Conservation (phyloP, 2,888 invertebrate genomes). For the Drosophila imparisetae region DNA sequence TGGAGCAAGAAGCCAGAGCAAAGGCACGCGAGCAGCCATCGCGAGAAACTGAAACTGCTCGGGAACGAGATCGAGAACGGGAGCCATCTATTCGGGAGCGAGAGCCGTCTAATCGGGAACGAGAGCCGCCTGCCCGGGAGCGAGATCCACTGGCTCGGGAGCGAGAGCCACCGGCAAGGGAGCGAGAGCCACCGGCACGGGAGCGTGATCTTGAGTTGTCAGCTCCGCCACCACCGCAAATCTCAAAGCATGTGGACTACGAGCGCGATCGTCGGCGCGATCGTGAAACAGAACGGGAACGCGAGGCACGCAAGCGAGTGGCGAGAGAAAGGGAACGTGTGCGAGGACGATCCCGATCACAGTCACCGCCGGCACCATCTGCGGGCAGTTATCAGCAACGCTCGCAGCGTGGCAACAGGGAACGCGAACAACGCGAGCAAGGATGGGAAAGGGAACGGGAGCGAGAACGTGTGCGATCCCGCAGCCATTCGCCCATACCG, state of each 20-base stretch:
- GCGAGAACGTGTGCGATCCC: constrained; percentile 40
- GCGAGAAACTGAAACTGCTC: constrained; percentile 14
- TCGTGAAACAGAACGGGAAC: constrained; percentile 58
- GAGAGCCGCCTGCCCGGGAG: constrained; percentile 32
- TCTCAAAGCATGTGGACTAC: constrained; percentile 77
- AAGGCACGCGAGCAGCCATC: constrained; percentile 27
- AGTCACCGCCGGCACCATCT: constrained; percentile 22
- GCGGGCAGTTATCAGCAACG: constrained; percentile 41
- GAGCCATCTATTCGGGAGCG: constrained; percentile 21
- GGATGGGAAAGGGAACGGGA: constrained; percentile 26
- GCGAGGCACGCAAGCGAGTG: constrained; percentile 56
- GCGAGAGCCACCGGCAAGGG: constrained; percentile 42
- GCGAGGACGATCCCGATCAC: constrained; percentile 47
- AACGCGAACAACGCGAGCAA: constrained; percentile 28
- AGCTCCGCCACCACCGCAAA: constrained; percentile 77
- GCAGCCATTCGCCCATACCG: constrained; percentile 80
- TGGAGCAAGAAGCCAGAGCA: constrained; percentile 64
- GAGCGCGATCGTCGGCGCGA: constrained; percentile 63
- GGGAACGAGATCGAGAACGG: constrained; percentile 20
- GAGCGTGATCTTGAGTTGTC: constrained; percentile 52
- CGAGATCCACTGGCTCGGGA: constrained; percentile 30
- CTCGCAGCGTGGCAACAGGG: constrained; percentile 51
- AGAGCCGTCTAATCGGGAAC: constrained; percentile 11
- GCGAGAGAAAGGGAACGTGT: constrained; percentile 49
- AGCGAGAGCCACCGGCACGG: constrained; percentile 40